Evolutionary conservation across 1,140 invertebrate species (phyloP).

Genomic region (Stratiolaelaps scimitus): DNA sequence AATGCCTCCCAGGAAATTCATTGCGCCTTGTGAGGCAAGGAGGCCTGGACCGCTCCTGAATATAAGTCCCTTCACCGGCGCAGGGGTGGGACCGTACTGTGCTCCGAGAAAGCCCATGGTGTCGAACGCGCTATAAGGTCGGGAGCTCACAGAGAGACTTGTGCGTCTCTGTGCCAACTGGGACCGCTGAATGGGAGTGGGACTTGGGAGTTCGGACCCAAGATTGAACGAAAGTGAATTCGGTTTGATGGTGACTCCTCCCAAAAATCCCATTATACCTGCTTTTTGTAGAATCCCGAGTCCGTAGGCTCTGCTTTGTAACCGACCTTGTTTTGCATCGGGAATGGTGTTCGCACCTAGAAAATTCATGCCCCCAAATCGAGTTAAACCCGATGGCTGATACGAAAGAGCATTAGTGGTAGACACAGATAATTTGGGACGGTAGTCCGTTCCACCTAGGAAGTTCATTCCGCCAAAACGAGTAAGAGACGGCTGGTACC

Average conservation of each 20-base stretch:
- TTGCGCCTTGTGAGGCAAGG: neutral
- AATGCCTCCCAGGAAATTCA: neutral
- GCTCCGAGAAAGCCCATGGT: neutral
- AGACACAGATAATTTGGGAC: too few relatives aligned
- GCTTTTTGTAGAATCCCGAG: too few relatives aligned
- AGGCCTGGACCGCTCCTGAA: neutral
- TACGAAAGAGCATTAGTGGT: too few relatives aligned
- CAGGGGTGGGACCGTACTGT: neutral
- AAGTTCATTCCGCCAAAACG: conserved; percentile 14
- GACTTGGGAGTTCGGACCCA: neutral
- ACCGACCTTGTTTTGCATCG: too few relatives aligned
- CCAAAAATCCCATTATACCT: too few relatives aligned
- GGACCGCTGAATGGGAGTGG: neutral
- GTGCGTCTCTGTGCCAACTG: too few relatives aligned
- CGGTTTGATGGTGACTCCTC: neutral
- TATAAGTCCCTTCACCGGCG: neutral
- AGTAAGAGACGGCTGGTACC: neutral
- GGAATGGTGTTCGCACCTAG: neutral
- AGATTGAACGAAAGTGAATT: neutral
- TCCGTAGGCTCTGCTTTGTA: too few relatives aligned
- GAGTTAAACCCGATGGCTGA: too few relatives aligned
- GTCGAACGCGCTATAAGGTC: neutral
- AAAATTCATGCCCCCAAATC: conserved; percentile 3
- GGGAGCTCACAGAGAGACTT: too few relatives aligned
- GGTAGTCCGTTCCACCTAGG: neutral